A percentile compares a stretch with the other conserved stretches of the same genome.
Conservation (phyloP, 2,797 vertebrate species). For the Iguana delicatissima region DNA sequence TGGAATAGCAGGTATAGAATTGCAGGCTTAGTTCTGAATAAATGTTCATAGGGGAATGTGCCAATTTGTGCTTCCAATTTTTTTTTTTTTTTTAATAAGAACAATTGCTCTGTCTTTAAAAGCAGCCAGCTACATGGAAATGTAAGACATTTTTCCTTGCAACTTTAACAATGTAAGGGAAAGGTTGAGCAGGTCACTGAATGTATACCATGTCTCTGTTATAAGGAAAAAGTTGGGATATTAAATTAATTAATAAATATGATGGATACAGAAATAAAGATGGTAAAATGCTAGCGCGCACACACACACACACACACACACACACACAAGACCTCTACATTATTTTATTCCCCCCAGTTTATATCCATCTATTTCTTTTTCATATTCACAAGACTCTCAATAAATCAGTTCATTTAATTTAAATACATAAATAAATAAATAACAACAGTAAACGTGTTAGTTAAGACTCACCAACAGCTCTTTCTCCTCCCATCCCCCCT, state of each 20-base stretch:
- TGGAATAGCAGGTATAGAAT: too few species aligned
- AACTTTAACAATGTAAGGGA: neutral
- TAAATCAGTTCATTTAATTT: too few species aligned
- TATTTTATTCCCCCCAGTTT: neutral
- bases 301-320: too few species aligned
- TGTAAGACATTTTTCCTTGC: neutral
- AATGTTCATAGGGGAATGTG: neutral
- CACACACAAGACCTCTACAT: neutral
- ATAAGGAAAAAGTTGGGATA: too few species aligned
- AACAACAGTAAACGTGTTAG: too few species aligned
- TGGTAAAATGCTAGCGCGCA: neutral
- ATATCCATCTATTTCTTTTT: neutral
- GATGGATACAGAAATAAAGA: neutral
- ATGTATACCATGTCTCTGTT: neutral
- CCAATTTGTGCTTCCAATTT: too few species aligned
- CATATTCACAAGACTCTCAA: neutral
- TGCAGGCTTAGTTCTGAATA: neutral
- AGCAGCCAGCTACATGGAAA: neutral
- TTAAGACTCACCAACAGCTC: too few species aligned
- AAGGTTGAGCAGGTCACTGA: neutral
- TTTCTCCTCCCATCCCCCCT: too few species aligned
- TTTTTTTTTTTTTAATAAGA: too few species aligned
- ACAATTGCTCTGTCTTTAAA: neutral
- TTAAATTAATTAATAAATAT: too few species aligned
- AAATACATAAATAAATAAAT: too few species aligned